Conservation (phyloP, 2,797 vertebrate species). For the Lepilemur septentrionalis region DNA sequence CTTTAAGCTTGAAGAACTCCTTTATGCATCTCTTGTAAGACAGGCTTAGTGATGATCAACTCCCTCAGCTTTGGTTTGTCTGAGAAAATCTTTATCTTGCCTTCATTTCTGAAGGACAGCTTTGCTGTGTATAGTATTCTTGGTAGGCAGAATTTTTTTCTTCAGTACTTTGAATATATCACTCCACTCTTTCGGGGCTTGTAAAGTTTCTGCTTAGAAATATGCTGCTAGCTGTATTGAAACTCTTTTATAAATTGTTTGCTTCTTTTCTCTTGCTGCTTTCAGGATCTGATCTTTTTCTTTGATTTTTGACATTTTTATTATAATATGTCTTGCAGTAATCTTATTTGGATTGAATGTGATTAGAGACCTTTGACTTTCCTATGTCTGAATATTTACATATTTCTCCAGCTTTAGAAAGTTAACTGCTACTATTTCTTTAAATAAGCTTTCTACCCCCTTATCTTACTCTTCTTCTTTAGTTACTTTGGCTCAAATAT, state of each 20-base stretch:
- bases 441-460: background rate
- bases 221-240: background rate
- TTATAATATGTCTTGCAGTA: background rate
- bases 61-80: background rate
- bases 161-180: background rate
- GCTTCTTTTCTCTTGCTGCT: background rate
- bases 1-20: background rate
- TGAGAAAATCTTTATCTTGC: background rate
- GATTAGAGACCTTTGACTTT: background rate
- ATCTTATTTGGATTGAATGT: background rate
- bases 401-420: background rate
- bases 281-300: background rate
- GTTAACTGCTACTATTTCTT: background rate
- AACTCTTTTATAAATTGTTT: background rate
- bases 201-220: background rate
- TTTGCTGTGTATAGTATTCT: background rate
- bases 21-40: background rate
- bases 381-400: background rate
- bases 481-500: background rate
- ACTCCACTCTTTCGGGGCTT: background rate
- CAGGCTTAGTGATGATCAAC: background rate
- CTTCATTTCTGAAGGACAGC: background rate
- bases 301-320: background rate
- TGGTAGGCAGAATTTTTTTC: background rate
- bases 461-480: background rate